phyloP scores from a whole-genome alignment of 2,113 vertebrate species.

The Scomber colias region DNA sequence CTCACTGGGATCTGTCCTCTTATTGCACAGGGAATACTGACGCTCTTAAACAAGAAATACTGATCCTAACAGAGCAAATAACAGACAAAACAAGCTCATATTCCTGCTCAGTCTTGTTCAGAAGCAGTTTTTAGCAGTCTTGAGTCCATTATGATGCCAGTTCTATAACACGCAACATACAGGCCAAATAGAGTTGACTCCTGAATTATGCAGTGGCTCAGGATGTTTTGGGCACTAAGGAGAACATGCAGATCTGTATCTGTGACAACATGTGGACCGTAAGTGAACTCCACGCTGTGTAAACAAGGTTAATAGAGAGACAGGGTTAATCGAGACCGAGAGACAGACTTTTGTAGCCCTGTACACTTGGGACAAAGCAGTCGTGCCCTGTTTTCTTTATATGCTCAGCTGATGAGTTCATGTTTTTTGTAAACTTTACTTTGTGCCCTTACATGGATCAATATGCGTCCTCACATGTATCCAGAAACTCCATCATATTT shows the following conservation, averaged over 20 bases:
- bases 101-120: neutral
- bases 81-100: neutral
- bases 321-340: slow-evolving; percentile 1
- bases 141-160: slow-evolving; percentile 6
- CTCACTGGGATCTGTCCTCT: slow-evolving; percentile 30
- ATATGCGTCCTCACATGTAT: neutral
- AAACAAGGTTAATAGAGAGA: slow-evolving; percentile 22
- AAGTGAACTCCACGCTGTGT: neutral
- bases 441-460: neutral
- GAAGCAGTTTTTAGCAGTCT: neutral
- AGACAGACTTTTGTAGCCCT: neutral
- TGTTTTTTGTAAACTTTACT: neutral
- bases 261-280: slow-evolving; percentile 40
- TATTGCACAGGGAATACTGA: slow-evolving; percentile 49
- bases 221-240: slow-evolving; percentile 28
- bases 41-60: slow-evolving; percentile 27
- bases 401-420: neutral
- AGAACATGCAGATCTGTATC: slow-evolving; percentile 42
- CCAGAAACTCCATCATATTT: slow-evolving; percentile 5
- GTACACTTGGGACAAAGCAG: neutral
- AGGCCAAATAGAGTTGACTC: slow-evolving; percentile 23
- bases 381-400: neutral
- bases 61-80: slow-evolving; percentile 2
- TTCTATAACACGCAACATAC: slow-evolving; percentile 32
- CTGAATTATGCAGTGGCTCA: slow-evolving; percentile 61